A percentile compares a stretch with the other conserved stretches of the same genome.
phyloP scores from a whole-genome alignment of 1,140 invertebrate genomes.

The Drosophila kurseongensis region DNA sequence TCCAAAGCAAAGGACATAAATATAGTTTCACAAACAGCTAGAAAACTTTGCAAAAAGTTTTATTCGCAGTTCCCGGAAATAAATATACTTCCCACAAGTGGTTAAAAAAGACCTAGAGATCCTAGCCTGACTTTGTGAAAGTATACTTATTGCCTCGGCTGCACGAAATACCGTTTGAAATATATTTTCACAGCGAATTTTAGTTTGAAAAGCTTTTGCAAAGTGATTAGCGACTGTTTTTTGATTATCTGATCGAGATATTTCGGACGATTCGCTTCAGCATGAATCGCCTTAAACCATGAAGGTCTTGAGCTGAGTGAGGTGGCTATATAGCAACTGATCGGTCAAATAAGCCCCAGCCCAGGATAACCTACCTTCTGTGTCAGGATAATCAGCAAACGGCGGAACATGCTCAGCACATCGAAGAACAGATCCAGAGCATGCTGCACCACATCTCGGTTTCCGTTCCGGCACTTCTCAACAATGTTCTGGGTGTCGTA shows the following conservation, averaged over 20 bases:
- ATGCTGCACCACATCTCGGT: conserved; percentile 96
- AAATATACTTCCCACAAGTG: conserved; percentile 58
- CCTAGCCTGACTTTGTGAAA: conserved; percentile 64
- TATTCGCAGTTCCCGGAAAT: conserved; percentile 46
- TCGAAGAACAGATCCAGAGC: conserved; percentile 96
- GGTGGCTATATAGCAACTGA: conserved; percentile 17
- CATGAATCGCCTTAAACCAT: conserved; percentile 57
- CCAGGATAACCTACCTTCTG: conserved; percentile 89
- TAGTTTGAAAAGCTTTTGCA: conserved; percentile 37
- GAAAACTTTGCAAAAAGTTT: conserved; percentile 39
- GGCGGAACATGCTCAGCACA: conserved; percentile 95
- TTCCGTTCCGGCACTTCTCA: conserved; percentile 95
- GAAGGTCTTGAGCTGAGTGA: conserved; percentile 72
- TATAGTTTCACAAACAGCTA: conserved; percentile 70
- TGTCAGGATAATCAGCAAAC: conserved; percentile 94
- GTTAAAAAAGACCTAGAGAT: conserved; percentile 5
- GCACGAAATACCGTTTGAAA: conserved; percentile 43
- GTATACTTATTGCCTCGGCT: conserved; percentile 73
- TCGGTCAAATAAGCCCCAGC: not conserved
- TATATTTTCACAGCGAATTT: conserved; percentile 21
- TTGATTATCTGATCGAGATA: conserved; percentile 11
- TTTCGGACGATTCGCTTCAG: not conserved
- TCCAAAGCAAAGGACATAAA: conserved; percentile 58
- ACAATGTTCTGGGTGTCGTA: conserved; percentile 98
- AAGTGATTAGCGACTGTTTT: conserved; percentile 46